These are phyloP conservation scores for Amblyornis subalaris DNA, from an alignment of 2,113 vertebrate species.

Conservation along the genomic window DNA sequence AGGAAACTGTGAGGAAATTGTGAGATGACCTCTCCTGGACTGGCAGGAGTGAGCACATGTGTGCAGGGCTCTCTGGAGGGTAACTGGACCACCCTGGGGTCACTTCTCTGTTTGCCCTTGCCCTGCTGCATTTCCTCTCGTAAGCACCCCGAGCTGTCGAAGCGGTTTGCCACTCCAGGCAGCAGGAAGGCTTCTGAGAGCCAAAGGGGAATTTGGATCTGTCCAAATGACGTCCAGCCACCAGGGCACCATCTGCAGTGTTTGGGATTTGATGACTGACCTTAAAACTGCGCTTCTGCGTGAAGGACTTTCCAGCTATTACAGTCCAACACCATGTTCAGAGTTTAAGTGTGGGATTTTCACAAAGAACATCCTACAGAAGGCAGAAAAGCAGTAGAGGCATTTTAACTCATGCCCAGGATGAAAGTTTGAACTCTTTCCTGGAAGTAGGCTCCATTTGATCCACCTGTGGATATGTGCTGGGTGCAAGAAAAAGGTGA, in stretches of 20 bases:
- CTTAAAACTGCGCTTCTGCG: background rate
- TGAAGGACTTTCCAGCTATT: background rate
- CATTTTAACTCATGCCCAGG: background rate
- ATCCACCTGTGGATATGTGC: background rate
- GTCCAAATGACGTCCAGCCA: background rate
- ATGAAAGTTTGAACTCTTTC: background rate
- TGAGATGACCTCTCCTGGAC: background rate
- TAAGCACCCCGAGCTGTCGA: background rate
- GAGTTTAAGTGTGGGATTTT: background rate
- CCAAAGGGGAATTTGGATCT: background rate
- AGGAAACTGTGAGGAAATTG: background rate
- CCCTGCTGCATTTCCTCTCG: background rate
- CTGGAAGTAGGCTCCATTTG: background rate
- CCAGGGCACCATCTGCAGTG: background rate
- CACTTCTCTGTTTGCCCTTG: background rate
- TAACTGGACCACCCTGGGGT: background rate
- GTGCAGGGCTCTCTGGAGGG: background rate
- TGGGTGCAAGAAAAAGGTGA: background rate
- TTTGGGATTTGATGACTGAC: background rate
- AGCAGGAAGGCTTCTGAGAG: background rate
- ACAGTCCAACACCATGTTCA: background rate
- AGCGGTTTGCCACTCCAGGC: background rate
- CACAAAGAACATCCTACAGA: background rate
- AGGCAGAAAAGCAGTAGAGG: background rate
- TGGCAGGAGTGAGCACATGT: accelerated